phyloP scores from a whole-genome alignment of 2,797 vertebrate species.

The Sebastes taczanowskii region DNA sequence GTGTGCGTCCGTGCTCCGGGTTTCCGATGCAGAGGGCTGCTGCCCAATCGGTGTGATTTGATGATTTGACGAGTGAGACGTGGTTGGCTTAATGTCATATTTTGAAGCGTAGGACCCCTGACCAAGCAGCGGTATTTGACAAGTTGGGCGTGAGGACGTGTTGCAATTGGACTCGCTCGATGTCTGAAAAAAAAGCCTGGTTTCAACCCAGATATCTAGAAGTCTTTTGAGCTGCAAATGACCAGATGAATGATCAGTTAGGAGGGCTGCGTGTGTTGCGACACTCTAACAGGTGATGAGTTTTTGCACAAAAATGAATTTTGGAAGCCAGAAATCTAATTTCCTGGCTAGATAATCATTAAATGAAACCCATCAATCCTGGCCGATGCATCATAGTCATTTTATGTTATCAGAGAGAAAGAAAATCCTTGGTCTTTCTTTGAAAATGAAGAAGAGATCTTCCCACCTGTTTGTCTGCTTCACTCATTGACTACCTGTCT shows the following conservation, averaged over 20 bases:
- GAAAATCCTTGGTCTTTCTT: not conserved
- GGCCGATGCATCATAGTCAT: not conserved
- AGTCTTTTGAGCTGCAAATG: not conserved
- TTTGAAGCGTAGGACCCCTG: too few relatives aligned
- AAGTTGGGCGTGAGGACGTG: too few relatives aligned
- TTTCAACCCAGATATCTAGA: not conserved
- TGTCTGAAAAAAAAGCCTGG: not conserved
- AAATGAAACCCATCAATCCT: not conserved
- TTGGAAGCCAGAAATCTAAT: constrained; percentile 7
- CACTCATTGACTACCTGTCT: not conserved
- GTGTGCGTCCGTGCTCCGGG: too few relatives aligned
- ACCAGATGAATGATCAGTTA: not conserved
- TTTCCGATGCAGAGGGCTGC: too few relatives aligned
- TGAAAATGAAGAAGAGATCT: not conserved
- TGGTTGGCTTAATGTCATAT: too few relatives aligned
- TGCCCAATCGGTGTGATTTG: too few relatives aligned
- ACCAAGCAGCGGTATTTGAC: too few relatives aligned
- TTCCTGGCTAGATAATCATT: constrained; percentile 11
- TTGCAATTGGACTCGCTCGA: too few relatives aligned
- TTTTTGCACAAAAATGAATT: not conserved
- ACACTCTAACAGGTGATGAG: not conserved
- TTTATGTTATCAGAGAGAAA: not conserved
- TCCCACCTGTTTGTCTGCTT: not conserved
- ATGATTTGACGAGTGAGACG: too few relatives aligned
- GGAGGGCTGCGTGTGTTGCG: not conserved